These are phyloP conservation scores for Paramormyrops hopkinsi DNA, from an alignment of 2,797 vertebrate genomes.

Conservation along the genomic window DNA sequence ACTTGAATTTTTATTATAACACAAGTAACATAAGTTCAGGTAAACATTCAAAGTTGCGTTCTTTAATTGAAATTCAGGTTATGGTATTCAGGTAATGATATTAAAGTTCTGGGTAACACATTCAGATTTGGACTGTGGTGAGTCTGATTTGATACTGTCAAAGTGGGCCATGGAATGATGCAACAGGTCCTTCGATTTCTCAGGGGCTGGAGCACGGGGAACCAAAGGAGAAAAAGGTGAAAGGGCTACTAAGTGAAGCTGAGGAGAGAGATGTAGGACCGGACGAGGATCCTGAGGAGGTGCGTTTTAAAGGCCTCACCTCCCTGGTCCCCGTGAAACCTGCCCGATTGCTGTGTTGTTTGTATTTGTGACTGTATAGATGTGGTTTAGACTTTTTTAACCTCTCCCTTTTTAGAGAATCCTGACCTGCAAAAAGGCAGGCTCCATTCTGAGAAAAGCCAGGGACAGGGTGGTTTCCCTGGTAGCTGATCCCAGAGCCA, in stretches of 20 bases:
- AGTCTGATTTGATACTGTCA: neutral
- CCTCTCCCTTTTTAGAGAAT: conserved; percentile 61
- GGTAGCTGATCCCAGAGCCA: conserved; percentile 64
- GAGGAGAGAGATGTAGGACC: conserved; percentile 42
- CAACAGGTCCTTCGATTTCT: neutral
- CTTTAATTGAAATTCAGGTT: neutral
- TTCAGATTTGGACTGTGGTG: neutral
- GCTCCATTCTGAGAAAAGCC: conserved; percentile 83
- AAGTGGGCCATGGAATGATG: neutral
- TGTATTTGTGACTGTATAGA: neutral
- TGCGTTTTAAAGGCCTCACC: conserved; percentile 25
- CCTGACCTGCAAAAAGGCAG: conserved; percentile 74
- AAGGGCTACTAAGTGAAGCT: conserved; percentile 46
- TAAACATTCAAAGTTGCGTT: neutral
- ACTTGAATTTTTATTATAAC: neutral
- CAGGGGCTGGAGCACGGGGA: conserved; percentile 73
- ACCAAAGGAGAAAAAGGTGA: conserved; percentile 76
- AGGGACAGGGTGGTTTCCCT: conserved; percentile 81
- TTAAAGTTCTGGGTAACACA: neutral
- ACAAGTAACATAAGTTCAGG: neutral
- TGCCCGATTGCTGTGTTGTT: neutral
- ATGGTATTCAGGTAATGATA: neutral
- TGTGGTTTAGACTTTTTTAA: neutral
- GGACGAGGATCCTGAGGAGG: conserved; percentile 64
- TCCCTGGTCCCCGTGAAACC: neutral